phyloP scores from a whole-genome alignment of 2,888 invertebrate species.

The Drosophila antonietae region DNA sequence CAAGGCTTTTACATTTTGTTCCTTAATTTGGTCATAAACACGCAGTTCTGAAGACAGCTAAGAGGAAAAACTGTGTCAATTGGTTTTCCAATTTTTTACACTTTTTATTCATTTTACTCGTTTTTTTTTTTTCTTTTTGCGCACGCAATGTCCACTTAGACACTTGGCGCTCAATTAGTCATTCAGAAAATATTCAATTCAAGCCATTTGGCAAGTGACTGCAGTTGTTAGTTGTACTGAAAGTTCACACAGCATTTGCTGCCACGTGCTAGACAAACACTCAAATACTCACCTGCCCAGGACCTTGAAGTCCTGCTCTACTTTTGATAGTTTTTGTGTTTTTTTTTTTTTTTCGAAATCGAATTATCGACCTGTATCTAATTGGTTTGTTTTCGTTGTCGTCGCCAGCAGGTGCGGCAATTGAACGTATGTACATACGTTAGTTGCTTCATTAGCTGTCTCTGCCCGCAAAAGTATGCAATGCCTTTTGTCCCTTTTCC shows the following conservation, averaged over 20 bases:
- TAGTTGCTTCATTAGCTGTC: conserved; percentile 19
- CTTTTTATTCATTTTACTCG: conserved; percentile 10
- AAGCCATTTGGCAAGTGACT: conserved; percentile 8
- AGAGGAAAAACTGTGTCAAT: conserved; percentile 66
- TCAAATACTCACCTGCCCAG: neutral
- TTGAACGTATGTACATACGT: conserved; percentile 9
- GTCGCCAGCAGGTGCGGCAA: conserved; percentile 14
- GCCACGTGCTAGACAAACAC: conserved; percentile 46
- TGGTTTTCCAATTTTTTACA: conserved; percentile 22
- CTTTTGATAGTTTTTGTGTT: conserved; percentile 32
- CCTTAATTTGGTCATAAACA: conserved; percentile 28
- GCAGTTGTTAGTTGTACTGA: conserved; percentile 43
- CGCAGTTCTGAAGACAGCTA: conserved; percentile 30
- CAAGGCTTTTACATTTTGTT: conserved; percentile 5
- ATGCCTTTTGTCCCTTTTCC: conserved; percentile 1
- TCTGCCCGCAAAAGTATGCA: conserved; percentile 44
- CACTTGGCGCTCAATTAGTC: conserved; percentile 54
- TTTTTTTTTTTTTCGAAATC: conserved; percentile 40
- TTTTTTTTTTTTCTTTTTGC: conserved; percentile 12
- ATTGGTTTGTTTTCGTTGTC: conserved; percentile 59
- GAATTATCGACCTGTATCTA: conserved; percentile 67
- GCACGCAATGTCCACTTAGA: conserved; percentile 53
- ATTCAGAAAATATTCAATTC: conserved; percentile 31
- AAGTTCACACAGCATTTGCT: conserved; percentile 40
- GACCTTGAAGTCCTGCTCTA: conserved; percentile 50